Percentiles rank a stretch among this genome's conserved stretches.
phyloP scores from a whole-genome alignment of 2,797 vertebrate species.

The Tauraco hartlaubi region DNA sequence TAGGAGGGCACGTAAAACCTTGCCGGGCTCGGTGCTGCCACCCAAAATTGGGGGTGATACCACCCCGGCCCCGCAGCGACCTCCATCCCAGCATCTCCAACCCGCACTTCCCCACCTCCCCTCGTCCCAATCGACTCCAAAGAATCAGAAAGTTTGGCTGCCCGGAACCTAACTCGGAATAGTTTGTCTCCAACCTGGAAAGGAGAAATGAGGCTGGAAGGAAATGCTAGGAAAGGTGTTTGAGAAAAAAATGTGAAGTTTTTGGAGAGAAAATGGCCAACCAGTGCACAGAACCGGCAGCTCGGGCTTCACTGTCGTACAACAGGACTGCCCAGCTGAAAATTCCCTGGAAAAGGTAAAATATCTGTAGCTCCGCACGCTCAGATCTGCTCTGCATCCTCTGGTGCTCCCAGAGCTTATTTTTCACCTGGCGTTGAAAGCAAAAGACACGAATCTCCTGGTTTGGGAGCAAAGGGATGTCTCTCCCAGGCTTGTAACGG shows the following conservation, averaged over 20 bases:
- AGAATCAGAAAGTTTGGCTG: background rate
- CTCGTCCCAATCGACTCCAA: background rate
- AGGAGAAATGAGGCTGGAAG: background rate
- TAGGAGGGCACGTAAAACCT: background rate
- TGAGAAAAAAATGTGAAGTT: background rate
- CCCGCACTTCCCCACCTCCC: background rate
- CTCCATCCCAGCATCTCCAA: background rate
- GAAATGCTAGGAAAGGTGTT: background rate
- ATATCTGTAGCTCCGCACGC: background rate
- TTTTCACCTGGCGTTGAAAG: background rate
- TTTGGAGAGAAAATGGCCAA: background rate
- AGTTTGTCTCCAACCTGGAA: background rate
- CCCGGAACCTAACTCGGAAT: background rate
- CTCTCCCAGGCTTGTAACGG: background rate
- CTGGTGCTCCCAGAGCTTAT: background rate
- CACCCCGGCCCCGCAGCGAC: accelerated
- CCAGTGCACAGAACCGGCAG: background rate
- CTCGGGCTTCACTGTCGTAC: accelerated
- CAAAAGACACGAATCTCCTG: slow-evolving; percentile 13
- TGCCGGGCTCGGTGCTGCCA: accelerated
- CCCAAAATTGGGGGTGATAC: background rate
- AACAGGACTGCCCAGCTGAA: background rate
- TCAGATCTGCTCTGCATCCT: background rate
- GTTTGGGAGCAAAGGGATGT: background rate
- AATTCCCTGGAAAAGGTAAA: background rate